Conservation (phyloP, 1,140 invertebrate species). For the Bombus sibiricus region DNA sequence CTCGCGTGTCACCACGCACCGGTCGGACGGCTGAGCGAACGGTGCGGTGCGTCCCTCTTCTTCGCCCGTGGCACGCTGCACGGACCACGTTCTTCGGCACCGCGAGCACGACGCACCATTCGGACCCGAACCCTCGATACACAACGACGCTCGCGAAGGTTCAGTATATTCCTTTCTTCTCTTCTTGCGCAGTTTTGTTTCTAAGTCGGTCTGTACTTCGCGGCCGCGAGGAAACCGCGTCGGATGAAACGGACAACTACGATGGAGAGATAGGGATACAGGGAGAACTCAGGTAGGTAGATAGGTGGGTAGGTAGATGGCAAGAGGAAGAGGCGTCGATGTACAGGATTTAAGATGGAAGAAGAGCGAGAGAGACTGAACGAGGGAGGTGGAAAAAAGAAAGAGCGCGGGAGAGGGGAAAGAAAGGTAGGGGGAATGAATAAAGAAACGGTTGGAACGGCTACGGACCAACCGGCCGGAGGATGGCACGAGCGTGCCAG, state of each 20-base stretch:
- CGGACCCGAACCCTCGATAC: not conserved
- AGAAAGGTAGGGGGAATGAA: not conserved
- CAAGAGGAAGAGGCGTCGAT: not conserved
- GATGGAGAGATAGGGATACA: not conserved
- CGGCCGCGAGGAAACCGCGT: conserved; percentile 39
- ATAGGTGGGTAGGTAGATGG: not conserved
- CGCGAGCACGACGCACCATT: not conserved
- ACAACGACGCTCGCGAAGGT: not conserved
- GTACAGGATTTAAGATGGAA: too few relatives aligned
- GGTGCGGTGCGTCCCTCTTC: not conserved
- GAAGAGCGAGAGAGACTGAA: not conserved
- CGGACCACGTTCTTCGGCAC: not conserved
- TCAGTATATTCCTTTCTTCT: not conserved
- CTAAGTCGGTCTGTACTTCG: not conserved
- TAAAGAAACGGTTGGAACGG: conserved; percentile 38
- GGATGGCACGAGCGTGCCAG: conserved; percentile 47
- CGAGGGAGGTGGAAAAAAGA: conserved; percentile 24
- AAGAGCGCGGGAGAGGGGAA: conserved; percentile 19
- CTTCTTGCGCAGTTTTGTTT: not conserved
- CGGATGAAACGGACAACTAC: conserved; percentile 26
- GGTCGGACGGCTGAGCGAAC: too few relatives aligned
- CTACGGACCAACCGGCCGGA: conserved; percentile 9
- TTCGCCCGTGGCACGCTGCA: not conserved
- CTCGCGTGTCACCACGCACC: conserved; percentile 20
- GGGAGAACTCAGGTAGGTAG: conserved; percentile 45